A percentile compares a stretch with the other conserved stretches of the same genome.
Conservation (phyloP, 2,888 invertebrate species). For the Drosophila prostipennis region DNA sequence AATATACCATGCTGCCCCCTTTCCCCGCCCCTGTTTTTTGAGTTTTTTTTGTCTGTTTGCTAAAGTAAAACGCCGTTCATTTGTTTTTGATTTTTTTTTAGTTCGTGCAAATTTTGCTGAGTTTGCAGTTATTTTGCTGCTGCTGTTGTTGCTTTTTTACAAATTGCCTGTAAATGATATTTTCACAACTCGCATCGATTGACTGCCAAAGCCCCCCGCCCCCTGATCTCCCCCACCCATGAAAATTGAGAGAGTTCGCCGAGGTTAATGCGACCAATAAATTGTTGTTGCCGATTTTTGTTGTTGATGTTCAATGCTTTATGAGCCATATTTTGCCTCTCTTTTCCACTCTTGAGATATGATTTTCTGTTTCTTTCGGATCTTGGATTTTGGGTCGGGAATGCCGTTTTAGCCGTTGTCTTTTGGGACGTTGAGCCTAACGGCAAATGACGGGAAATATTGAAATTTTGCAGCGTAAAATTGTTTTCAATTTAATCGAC, state of each 20-base stretch:
- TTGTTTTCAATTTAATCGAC: constrained; percentile 77
- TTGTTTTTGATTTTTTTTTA: constrained; percentile 55
- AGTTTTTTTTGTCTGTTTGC: constrained; percentile 43
- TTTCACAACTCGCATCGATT: constrained; percentile 82
- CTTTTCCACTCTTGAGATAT: background rate
- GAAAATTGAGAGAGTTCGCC: constrained; percentile 64
- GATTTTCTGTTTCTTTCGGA: background rate
- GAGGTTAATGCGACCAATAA: constrained; percentile 79
- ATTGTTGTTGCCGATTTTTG: constrained; percentile 72
- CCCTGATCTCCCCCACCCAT: constrained; percentile 4
- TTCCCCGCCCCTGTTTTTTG: constrained; percentile 4
- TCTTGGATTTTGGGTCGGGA: constrained; percentile 9
- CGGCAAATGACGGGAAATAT: constrained; percentile 71
- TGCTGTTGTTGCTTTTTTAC: constrained; percentile 56
- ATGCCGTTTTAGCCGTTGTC: constrained; percentile 19
- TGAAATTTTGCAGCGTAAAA: constrained; percentile 67
- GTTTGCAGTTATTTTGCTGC: constrained; percentile 50
- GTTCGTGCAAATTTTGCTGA: constrained; percentile 71
- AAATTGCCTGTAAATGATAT: constrained; percentile 82
- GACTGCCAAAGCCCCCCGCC: constrained; percentile 22
- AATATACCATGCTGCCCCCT: constrained; percentile 1
- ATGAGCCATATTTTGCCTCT: constrained; percentile 63
- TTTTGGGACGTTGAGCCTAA: constrained; percentile 47
- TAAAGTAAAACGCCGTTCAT: constrained; percentile 70
- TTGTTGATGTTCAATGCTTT: constrained; percentile 71